phyloP scores from a whole-genome alignment of 2,888 invertebrate species.

The Scaptomyza flava region DNA sequence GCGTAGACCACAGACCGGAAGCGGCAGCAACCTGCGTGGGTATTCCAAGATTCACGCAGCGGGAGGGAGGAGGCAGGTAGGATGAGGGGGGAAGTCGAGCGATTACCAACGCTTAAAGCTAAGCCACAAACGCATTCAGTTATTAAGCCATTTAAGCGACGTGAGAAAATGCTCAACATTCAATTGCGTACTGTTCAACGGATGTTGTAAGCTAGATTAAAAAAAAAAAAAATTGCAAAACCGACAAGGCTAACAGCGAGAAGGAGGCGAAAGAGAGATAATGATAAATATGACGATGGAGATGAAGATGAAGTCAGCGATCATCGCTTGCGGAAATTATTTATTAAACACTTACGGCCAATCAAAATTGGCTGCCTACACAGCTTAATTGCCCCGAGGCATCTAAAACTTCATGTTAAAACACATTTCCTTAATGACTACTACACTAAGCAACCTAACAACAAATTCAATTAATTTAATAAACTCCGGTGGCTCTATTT shows the following conservation, averaged over 20 bases:
- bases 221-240: conserved; percentile 34
- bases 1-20: conserved; percentile 74
- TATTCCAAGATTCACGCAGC: conserved; percentile 42
- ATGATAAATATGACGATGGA: conserved; percentile 30
- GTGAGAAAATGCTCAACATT: conserved; percentile 73
- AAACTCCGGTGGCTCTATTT: conserved; percentile 58
- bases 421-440: conserved; percentile 62
- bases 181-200: conserved; percentile 51
- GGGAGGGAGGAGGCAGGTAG: neutral
- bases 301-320: conserved; percentile 34
- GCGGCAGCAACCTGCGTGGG: conserved; percentile 62
- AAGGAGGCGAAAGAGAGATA: conserved; percentile 2
- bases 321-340: conserved; percentile 69
- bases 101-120: conserved; percentile 73
- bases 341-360: conserved; percentile 68
- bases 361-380: conserved; percentile 58
- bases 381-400: conserved; percentile 8
- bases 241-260: conserved; percentile 4
- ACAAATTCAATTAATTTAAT: conserved; percentile 74
- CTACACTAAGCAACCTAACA: conserved; percentile 62
- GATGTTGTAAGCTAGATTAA: conserved; percentile 61
- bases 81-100: conserved; percentile 2
- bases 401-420: conserved; percentile 15
- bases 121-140: conserved; percentile 76
- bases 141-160: conserved; percentile 78